Base-by-base conservation (phyloP, 2,797 vertebrate species). In the Lutjanus argentimaculatus region DNA sequence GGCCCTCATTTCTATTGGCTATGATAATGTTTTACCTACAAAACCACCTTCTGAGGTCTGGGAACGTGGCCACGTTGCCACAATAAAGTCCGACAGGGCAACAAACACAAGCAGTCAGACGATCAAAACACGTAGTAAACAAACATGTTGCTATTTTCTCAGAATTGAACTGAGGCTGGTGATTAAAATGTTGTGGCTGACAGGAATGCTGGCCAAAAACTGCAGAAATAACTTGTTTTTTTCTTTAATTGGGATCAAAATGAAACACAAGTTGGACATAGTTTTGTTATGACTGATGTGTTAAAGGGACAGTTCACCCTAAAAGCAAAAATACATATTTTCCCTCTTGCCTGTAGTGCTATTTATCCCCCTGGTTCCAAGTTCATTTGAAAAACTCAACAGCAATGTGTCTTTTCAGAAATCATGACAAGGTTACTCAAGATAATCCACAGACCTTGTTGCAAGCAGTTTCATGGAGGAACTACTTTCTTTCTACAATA, bases 11-110 rank as follows among this genome's bases (percentile, higher is more conserved):
- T 36, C 8, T 16, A 12, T 40, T 22, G 49, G 15, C 21, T 42
- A 25, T 13, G 58, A 69, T 19, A 63, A 57, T 8, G 42, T 82
- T 68, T 52, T 13, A 72, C 21, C 52, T 1, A 11, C 19, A 57
- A 15, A 40, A 55, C 11, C 22, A 17, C 19, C 72, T 36, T 46
- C 22, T 52, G 56, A n/a, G 8, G 43, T 61, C 63, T 43, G 67
- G 17, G 53, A 58, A 63, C 40, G 21, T 0, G 13, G 42, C 66
- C 49, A 63, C 42, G 12, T 57, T 8, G 17, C 46, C 5, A 13
- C 52, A 64, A 57, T 7, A 9, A 16, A 36, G 66, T 55, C 58
- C 67, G 58, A 51, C 45, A 58, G 16, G 61, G 13, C 59, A 16
- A 40, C 36, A 61, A 40, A 51, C 61, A 40, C 30, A 13, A 46